A percentile compares a stretch with the other conserved stretches of the same genome.
These are phyloP conservation scores for Threskiornis aethiopicus DNA, from an alignment of 2,797 vertebrate genomes.

Conservation along the genomic window DNA sequence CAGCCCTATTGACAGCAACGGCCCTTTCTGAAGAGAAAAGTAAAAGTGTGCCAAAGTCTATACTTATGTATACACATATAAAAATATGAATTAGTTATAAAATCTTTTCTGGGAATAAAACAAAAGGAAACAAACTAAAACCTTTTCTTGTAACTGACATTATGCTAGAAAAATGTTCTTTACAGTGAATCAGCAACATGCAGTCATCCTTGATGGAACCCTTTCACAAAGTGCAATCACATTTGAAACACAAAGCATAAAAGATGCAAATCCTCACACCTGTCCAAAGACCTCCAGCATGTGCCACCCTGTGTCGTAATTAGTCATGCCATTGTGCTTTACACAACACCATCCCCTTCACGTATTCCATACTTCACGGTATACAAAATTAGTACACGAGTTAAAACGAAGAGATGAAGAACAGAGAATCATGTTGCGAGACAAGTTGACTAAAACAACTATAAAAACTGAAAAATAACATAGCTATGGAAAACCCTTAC, in stretches of 20 bases:
- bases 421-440: not conserved
- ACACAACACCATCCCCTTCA: not conserved
- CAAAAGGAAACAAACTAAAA: not conserved
- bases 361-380: fast-evolving
- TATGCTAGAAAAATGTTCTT: not conserved
- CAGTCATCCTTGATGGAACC: not conserved
- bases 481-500: not conserved
- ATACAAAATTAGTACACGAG: not conserved
- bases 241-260: not conserved
- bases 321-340: not conserved
- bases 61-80: not conserved
- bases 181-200: not conserved
- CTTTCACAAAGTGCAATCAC: not conserved
- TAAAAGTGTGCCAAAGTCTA: not conserved
- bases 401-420: not conserved
- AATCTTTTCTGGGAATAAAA: not conserved
- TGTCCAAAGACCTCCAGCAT: not conserved
- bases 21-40: not conserved
- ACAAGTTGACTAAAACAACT: not conserved
- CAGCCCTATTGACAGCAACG: not conserved
- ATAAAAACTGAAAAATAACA: not conserved
- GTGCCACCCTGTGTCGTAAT: not conserved
- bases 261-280: not conserved
- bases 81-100: not conserved
- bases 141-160: not conserved